Percentiles rank a stretch among this genome's conserved stretches.
Conservation (phyloP, 2,888 invertebrate genomes). For the Hypsopygia costalis region DNA sequence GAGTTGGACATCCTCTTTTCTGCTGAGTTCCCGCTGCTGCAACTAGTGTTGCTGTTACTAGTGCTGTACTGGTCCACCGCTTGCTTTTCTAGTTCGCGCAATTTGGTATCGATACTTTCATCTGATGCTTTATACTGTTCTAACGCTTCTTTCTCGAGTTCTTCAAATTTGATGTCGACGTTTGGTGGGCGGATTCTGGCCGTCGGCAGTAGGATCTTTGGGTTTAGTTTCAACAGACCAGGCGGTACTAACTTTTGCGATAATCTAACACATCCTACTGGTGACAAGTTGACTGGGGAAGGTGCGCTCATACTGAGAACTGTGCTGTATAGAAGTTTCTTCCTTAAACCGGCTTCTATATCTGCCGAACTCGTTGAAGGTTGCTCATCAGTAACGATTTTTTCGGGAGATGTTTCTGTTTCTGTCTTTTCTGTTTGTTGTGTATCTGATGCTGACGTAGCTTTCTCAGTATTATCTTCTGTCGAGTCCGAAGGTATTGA, state of each 20-base stretch:
- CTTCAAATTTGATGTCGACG: constrained; percentile 71
- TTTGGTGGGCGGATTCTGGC: constrained; percentile 49
- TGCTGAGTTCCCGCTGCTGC: constrained; percentile 63
- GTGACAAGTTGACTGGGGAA: constrained; percentile 43
- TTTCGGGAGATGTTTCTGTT: constrained; percentile 30
- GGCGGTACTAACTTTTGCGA: constrained; percentile 61
- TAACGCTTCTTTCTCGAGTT: constrained; percentile 80
- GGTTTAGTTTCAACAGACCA: constrained; percentile 62
- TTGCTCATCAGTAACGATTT: constrained; percentile 43
- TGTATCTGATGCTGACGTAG: constrained; percentile 20
- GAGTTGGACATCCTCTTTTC: constrained; percentile 47
- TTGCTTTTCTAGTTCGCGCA: constrained; percentile 82
- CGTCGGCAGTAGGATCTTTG: constrained; percentile 58
- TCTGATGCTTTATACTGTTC: constrained; percentile 81
- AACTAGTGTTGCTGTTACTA: constrained; percentile 72
- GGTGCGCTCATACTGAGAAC: constrained; percentile 74
- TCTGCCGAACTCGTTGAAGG: constrained; percentile 59
- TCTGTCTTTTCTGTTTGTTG: constrained; percentile 31
- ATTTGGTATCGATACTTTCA: constrained; percentile 79
- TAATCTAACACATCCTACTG: constrained; percentile 51
- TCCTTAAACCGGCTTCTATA: constrained; percentile 45
- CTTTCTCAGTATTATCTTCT: constrained; percentile 25
- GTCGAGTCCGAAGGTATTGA: constrained; percentile 21
- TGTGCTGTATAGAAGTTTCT: constrained; percentile 77
- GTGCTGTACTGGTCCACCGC: constrained; percentile 84